Percentiles rank a stretch among this genome's conserved stretches.
These are phyloP conservation scores for Adrianichthys oophorus DNA, from an alignment of 2,797 vertebrate species.

Conservation along the genomic window DNA sequence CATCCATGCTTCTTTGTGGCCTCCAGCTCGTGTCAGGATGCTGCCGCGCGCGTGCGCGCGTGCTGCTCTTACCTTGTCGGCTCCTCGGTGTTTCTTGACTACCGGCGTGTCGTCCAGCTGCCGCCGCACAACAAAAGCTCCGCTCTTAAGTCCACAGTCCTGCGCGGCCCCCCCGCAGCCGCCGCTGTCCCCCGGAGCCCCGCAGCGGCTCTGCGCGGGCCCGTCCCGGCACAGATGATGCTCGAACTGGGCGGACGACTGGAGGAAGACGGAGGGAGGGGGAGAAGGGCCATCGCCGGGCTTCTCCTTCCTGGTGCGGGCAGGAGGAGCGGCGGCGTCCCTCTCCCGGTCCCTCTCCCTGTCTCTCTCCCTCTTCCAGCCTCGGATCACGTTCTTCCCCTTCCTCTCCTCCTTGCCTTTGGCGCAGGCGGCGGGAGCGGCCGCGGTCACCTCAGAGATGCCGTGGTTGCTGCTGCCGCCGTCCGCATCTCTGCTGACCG, in stretches of 20 bases:
- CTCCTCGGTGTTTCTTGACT: constrained; percentile 66
- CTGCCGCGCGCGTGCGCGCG: no score
- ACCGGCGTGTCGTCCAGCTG: constrained; percentile 68
- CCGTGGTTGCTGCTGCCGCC: constrained; percentile 59
- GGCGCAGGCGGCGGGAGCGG: constrained; percentile 48
- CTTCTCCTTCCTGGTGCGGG: constrained; percentile 59
- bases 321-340: constrained; percentile 50
- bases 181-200: constrained; percentile 45
- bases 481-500: constrained; percentile 51
- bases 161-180: constrained; percentile 68
- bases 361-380: constrained; percentile 71
- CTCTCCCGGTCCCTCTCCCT: constrained; percentile 50
- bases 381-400: constrained; percentile 62
- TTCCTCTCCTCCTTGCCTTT: constrained; percentile 68
- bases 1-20: constrained; percentile 44
- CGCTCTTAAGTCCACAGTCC: constrained; percentile 86
- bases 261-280: constrained; percentile 59
- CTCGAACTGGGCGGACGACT: constrained; percentile 75
- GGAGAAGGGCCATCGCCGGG: constrained; percentile 56
- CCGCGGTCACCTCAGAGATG: constrained; percentile 51
- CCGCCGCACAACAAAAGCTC: constrained; percentile 63
- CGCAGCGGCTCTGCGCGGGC: constrained; percentile 70
- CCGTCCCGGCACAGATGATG: constrained; percentile 86
- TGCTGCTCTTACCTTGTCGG: constrained; percentile 58
- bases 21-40: constrained; percentile 15